Evolutionary conservation across 2,113 vertebrate species (phyloP), one percentile per base, ranked within the genome.

Genomic region (Phalacrocorax brasilianus): DNA sequence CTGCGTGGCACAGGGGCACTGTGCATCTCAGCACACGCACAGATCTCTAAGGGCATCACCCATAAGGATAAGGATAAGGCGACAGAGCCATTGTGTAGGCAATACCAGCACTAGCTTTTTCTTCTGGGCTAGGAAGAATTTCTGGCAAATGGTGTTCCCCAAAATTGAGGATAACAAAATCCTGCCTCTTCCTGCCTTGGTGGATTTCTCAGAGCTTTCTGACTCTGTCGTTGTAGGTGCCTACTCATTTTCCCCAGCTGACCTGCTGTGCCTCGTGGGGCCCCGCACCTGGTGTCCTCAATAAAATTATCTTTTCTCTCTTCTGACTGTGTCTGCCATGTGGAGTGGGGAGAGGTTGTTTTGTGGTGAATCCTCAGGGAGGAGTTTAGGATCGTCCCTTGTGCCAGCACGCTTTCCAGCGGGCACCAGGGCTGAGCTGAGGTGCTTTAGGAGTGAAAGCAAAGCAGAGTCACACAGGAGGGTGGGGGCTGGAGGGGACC

Each of bases 1-100:
- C 53, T 9, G 30, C 3, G 23, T 87, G 61, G 67, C 72, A 14
- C 49, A 18, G 33, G 30, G 55, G 11, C 44, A 49, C n/a, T 14
- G 44, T 4, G 3, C 52, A 32, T 66, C 45, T 61, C 40, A 66
- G 63, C n/a, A 32, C 0, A 0, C 4, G 3, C 14, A 17, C 13
- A 30, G 73, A 23, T 44, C 45, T 42, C 26, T 14, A n/a, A 62
- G 38, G 50, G 53, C 30, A 14, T 72, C 44, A 23, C 18, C 49
- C 56, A 5, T 38, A 45, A 45, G 45, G 45, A 18, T 19, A 45
- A 19, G 44, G 35, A 17, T 11, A 26, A 47, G 33, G 22, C 5
- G 4, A 8, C 33, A 63, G 24, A 33, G 20, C 10, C 40, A 22
- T 32, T 19, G 20, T 2, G 1, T 26, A 35, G 47, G 5, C 38